Evolutionary conservation across 2,113 vertebrate genomes (phyloP).

Genomic region (Ginglymostoma cirratum): DNA sequence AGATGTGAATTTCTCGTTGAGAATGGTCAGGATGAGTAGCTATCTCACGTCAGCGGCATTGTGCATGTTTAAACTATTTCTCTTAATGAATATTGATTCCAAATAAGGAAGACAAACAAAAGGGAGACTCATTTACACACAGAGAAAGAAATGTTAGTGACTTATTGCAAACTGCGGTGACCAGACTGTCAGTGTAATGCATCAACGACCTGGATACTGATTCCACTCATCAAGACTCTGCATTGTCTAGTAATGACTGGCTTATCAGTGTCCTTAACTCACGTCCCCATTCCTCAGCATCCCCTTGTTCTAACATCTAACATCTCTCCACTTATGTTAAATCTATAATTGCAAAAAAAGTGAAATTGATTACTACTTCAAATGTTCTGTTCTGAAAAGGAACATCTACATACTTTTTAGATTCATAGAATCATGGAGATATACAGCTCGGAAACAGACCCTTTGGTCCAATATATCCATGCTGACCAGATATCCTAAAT

Average conservation of each 20-base stretch:
- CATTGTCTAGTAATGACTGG: neutral
- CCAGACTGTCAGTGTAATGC: neutral
- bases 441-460: too few species aligned
- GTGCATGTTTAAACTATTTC: constrained; percentile 26
- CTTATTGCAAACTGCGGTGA: neutral
- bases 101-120: constrained; percentile 24
- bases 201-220: neutral
- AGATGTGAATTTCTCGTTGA: constrained; percentile 51
- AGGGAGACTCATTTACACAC: constrained; percentile 2
- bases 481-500: too few species aligned
- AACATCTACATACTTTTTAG: neutral
- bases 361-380: neutral
- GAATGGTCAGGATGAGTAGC: constrained; percentile 41
- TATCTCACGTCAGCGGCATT: neutral
- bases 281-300: neutral
- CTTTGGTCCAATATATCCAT: too few species aligned
- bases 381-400: neutral
- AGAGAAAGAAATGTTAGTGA: neutral
- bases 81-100: constrained; percentile 33
- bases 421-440: too few species aligned
- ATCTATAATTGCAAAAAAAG: neutral
- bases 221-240: neutral
- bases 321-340: neutral
- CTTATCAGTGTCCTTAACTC: neutral
- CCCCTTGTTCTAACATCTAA: neutral